Evolutionary conservation across 53 echinoderm and acorn worm genomes (phyloP), one percentile per base, ranked within the genome.

Genomic region (Echinarachnius parma): DNA sequence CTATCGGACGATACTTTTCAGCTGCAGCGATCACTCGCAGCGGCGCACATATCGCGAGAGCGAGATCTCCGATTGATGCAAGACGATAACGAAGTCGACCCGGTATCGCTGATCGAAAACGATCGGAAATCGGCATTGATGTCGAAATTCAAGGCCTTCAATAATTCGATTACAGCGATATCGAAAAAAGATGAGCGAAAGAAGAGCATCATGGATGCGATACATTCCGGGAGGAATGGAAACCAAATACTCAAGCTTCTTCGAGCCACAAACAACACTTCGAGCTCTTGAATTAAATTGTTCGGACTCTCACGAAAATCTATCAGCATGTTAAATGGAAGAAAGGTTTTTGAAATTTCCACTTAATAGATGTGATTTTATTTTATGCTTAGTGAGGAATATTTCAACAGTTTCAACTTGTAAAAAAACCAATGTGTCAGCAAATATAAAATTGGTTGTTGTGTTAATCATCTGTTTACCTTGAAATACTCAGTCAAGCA

Each of bases 21-120:
- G 74, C 35, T 89, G 2, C 81, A 85, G 48, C 80, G 63, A 21
- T 70, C 79, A 18, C 75, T 89, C 5, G 80, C 80, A 8, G 81
- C 84, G 5, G 67, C 83, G 24, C 89, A 84, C 34, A 22, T 80
- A 15, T 60, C 81, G 2, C 46, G 89, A 24, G 89, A 77, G 34
- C 69, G 81, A 10, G 84, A 89, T 34, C 60, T 89, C 16, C 46
- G 63, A 5, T 56, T 30, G 5, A 89, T 89, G 82, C 89, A 89
- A 30, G 81, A 77, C 27, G 80, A 60, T 13, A 81, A 81, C 14
- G 81, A 42, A 1, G 80, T 78, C 13, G 81, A 89, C 63, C 84
- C 70, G 21, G 74, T 79, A 19, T 81, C 78, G 59, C 78, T 71
- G 34, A 70, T 89, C 39, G 84, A 89, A 26, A 64, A 77, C 2